Percentiles rank a stretch among this genome's conserved stretches.
phyloP scores from a whole-genome alignment of 1,140 invertebrate species.

The Aphis gossypii region DNA sequence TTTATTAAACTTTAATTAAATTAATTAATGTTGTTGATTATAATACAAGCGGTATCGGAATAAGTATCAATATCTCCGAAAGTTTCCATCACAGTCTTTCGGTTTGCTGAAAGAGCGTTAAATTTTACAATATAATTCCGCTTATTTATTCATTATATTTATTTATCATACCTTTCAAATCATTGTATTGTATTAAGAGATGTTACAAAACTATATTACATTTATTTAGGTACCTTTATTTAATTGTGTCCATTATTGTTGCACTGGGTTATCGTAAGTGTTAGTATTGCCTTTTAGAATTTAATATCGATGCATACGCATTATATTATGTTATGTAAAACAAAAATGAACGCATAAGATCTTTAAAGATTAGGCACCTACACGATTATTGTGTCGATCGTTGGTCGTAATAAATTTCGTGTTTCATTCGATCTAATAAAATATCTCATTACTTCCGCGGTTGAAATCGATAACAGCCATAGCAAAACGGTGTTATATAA shows the following conservation, averaged over 20 bases:
- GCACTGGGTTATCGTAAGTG: neutral
- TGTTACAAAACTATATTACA: neutral
- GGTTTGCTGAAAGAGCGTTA: neutral
- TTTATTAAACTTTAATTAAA: conserved; percentile 21
- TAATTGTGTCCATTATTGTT: neutral
- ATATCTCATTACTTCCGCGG: neutral
- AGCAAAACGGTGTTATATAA: neutral
- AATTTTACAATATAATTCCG: neutral
- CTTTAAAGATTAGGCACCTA: neutral
- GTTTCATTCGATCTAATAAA: neutral
- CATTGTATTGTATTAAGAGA: neutral
- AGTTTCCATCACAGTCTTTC: neutral
- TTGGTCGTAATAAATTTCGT: neutral
- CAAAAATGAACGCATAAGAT: neutral
- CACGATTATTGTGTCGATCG: neutral
- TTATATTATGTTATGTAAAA: neutral
- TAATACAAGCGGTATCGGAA: neutral
- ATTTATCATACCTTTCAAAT: neutral
- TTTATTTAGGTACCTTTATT: neutral
- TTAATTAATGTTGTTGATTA: neutral
- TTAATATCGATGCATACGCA: neutral
- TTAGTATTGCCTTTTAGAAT: neutral
- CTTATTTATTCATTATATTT: neutral
- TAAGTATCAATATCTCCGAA: neutral
- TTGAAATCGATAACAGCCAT: neutral